Conservation (phyloP, 2,797 vertebrate genomes). For the Synaphobranchus kaupii region DNA sequence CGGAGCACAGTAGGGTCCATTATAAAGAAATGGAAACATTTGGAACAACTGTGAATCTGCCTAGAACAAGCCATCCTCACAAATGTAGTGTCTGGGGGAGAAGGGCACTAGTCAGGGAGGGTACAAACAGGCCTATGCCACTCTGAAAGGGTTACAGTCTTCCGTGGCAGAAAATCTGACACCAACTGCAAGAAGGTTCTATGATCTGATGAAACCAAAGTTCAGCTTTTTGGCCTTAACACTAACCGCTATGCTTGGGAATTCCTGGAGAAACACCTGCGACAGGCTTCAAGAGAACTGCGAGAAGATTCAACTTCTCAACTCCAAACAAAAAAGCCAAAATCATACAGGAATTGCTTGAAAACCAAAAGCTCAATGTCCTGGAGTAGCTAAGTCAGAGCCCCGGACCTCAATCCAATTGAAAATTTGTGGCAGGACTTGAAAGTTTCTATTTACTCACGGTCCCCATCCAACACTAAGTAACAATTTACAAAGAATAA, state of each 20-base stretch:
- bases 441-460: neutral
- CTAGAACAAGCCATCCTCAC: neutral
- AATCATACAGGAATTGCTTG: neutral
- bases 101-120: neutral
- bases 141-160: neutral
- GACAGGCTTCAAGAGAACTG: neutral
- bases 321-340: neutral
- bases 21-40: no score
- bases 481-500: neutral
- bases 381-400: neutral
- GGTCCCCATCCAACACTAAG: neutral
- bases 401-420: neutral
- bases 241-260: neutral
- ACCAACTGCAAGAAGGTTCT: neutral
- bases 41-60: neutral
- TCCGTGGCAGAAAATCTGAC: no score
- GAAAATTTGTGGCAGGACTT: neutral
- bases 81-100: neutral
- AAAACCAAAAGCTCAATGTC: neutral
- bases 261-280: neutral
- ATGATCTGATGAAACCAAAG: neutral
- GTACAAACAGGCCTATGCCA: neutral
- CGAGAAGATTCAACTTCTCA: neutral
- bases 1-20: no score
- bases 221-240: neutral